Evolutionary conservation across 2,888 invertebrate species (phyloP), one percentile per base, ranked within the genome.

Genomic region (Callimorpha dominula): DNA sequence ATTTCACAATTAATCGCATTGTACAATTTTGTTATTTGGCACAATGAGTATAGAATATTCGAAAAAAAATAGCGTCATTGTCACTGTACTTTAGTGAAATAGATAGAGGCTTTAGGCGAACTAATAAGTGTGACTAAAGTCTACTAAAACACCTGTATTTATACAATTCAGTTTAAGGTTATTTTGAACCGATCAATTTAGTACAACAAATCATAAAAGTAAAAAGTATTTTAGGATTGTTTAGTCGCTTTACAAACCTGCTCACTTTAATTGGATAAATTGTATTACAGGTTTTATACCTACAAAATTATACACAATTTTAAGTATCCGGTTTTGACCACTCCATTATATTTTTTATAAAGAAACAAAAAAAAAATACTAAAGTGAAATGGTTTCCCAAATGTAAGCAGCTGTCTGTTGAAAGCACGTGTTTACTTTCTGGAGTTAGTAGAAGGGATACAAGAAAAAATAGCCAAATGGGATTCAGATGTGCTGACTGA

Each of bases 221-320:
- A 64, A 68, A 68, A 68, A 72, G 42, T 68, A 74, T 68, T 66
- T 74, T 66, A 50, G 73, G 72, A 46, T 68, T 68, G 46, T 68
- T 68, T 70, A 80, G 79, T 74, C 70, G 74, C 72, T 68, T 70
- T 69, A 70, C 43, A 82, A 85, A 84, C 82, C 79, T 71, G 87
- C 74, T 85, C 77, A 78, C 76, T 74, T 81, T 84, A 86, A 86
- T 85, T 81, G 81, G 50, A 79, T 71, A 80, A 76, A 73, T 78
- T 78, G 79, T 85, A 81, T 80, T 80, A 79, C 77, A 78, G 63
- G 76, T 79, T 77, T 46, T 31, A 31, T 71, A 71, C 65, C 65
- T 74, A 76, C 70, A 73, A 73, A 31, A 60, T 60, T 60, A 75
- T 67, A 68, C 60, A 70, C 31, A 65, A 31, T 77, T 74, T 71